Evolutionary conservation across 2,888 invertebrate species (phyloP).

Genomic region (Dexiosoma caninum): DNA sequence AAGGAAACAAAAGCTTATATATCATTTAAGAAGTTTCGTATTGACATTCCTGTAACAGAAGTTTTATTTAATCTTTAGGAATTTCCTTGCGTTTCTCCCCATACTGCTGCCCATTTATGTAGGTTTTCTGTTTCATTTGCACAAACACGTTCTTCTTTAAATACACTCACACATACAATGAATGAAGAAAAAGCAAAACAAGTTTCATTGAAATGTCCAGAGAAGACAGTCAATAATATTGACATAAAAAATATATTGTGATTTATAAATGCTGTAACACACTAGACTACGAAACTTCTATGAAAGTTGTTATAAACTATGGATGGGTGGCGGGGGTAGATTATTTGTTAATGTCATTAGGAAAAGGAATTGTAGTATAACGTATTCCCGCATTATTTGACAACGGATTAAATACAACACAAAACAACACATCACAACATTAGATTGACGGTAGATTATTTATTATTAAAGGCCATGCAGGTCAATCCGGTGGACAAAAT

Average conservation of each 20-base stretch:
- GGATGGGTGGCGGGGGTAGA: neutral
- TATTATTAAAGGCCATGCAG: conserved; percentile 28
- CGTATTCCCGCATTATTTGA: neutral
- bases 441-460: conserved; percentile 32
- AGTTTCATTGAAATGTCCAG: conserved; percentile 34
- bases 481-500: conserved; percentile 13
- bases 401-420: conserved; percentile 13
- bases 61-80: conserved; percentile 4
- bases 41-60: conserved; percentile 20
- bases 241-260: conserved; percentile 56
- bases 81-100: conserved; percentile 23
- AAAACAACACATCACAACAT: neutral
- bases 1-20: conserved; percentile 30
- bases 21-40: conserved; percentile 34
- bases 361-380: conserved; percentile 9
- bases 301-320: neutral
- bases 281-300: neutral
- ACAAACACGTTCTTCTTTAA: neutral
- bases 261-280: conserved; percentile 20
- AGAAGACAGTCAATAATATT: conserved; percentile 53
- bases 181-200: neutral
- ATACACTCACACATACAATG: neutral
- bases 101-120: too few relatives aligned
- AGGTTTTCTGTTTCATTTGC: too few relatives aligned
- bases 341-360: conserved; percentile 29